Evolutionary conservation across 2,797 vertebrate species (phyloP).

Genomic region (Phrynocephalus forsythii): DNA sequence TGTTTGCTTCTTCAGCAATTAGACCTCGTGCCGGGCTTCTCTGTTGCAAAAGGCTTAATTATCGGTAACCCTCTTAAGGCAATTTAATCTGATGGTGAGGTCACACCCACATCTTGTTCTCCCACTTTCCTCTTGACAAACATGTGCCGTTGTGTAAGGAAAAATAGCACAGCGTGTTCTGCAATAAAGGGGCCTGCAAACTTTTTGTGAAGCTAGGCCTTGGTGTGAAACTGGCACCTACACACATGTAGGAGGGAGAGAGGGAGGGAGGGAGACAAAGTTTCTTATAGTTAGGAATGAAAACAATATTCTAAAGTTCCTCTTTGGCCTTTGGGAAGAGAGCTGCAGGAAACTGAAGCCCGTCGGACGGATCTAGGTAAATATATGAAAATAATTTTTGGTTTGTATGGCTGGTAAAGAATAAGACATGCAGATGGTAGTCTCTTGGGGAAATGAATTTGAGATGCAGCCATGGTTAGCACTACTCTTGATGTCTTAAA

Average conservation of each 20-base stretch:
- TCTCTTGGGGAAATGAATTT: not conserved
- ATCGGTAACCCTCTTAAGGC: constrained; percentile 46
- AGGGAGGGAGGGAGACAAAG: not conserved
- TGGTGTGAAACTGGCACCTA: constrained; percentile 5
- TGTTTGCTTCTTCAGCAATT: constrained; percentile 52
- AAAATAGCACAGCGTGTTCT: not conserved
- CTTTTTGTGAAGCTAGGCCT: constrained; percentile 39
- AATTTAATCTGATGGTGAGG: constrained; percentile 41
- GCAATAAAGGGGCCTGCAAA: constrained; percentile 12
- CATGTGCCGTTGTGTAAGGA: constrained; percentile 1
- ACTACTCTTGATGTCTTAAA: not conserved
- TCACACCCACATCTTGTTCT: not conserved
- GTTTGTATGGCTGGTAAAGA: not conserved
- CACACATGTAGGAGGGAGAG: not conserved
- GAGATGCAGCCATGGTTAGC: too few relatives aligned
- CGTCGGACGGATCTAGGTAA: not conserved
- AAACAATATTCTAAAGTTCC: constrained; percentile 11
- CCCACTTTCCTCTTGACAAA: not conserved
- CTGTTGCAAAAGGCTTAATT: constrained; percentile 50
- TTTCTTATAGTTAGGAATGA: not conserved
- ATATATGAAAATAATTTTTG: not conserved
- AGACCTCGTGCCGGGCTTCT: constrained; percentile 34
- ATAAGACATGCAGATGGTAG: not conserved
- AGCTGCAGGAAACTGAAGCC: not conserved
- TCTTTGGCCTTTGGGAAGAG: not conserved